These are phyloP conservation scores for Catamblyrhynchus diadema DNA, from an alignment of 2,797 vertebrate species.

Conservation along the genomic window DNA sequence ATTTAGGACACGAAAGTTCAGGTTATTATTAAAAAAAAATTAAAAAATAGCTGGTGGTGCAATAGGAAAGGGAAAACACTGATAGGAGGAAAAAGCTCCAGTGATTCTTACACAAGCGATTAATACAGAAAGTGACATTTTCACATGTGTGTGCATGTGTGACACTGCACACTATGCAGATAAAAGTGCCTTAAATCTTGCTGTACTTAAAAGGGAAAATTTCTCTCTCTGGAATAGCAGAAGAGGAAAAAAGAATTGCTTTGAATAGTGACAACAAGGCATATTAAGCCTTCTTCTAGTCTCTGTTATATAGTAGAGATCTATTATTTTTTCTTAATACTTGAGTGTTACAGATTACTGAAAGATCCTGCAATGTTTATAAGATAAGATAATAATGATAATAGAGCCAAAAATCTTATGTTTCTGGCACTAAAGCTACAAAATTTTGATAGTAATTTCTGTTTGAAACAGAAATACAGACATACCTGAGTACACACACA, in stretches of 20 bases:
- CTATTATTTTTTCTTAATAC: neutral
- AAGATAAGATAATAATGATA: neutral
- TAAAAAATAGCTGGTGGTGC: neutral
- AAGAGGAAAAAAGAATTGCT: neutral
- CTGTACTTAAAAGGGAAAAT: neutral
- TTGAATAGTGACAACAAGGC: neutral
- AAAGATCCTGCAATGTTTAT: neutral
- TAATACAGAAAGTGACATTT: neutral
- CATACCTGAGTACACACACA: neutral
- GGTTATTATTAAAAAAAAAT: neutral
- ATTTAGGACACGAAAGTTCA: neutral
- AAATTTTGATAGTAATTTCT: neutral
- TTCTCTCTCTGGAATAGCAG: neutral
- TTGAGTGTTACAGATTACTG: neutral
- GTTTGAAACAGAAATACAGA: neutral
- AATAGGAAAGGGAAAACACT: neutral
- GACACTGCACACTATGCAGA: neutral
- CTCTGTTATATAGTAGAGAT: neutral
- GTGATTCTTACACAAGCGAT: neutral
- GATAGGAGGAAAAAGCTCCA: neutral
- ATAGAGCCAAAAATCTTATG: neutral
- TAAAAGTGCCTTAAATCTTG: neutral
- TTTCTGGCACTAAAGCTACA: neutral
- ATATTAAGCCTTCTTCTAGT: neutral
- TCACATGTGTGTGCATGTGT: neutral